Evolutionary conservation across 2,113 vertebrate genomes (phyloP).

Genomic region (Hepsetus odoe): DNA sequence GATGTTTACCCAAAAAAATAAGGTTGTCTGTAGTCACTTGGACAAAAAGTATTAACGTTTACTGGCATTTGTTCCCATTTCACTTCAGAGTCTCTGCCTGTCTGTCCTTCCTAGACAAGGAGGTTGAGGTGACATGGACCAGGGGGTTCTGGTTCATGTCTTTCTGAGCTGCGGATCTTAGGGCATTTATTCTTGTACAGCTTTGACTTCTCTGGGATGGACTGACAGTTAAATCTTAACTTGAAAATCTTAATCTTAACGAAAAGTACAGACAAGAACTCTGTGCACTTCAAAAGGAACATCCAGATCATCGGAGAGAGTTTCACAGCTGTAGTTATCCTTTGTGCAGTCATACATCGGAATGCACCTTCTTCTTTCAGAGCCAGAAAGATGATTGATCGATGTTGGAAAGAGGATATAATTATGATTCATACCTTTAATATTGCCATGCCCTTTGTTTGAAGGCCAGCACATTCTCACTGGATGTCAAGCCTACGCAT

Average conservation of each 20-base stretch:
- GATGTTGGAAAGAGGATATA: constrained; percentile 39
- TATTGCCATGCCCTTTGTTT: constrained; percentile 38
- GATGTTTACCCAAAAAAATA: too few relatives aligned
- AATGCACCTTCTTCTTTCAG: constrained; percentile 37
- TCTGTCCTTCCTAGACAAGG: background rate
- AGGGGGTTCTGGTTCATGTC: background rate
- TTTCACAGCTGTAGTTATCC: constrained; percentile 15
- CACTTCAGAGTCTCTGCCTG: background rate
- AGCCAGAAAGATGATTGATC: constrained; percentile 43
- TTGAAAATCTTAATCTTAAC: background rate
- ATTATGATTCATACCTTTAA: constrained; percentile 43
- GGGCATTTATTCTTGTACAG: background rate
- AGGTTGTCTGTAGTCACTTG: too few relatives aligned
- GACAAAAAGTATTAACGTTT: too few relatives aligned
- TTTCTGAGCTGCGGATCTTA: background rate
- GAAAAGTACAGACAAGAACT: background rate
- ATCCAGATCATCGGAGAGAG: constrained; percentile 11
- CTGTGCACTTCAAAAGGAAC: background rate
- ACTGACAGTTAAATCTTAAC: background rate
- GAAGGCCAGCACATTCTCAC: constrained; percentile 34
- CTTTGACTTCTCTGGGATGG: background rate
- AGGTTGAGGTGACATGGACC: background rate
- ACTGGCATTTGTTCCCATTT: too few relatives aligned
- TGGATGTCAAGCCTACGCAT: constrained; percentile 7
- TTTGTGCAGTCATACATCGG: constrained; percentile 37